Conservation (phyloP, 2,888 invertebrate species). For the Peribatodes rhomboidaria region DNA sequence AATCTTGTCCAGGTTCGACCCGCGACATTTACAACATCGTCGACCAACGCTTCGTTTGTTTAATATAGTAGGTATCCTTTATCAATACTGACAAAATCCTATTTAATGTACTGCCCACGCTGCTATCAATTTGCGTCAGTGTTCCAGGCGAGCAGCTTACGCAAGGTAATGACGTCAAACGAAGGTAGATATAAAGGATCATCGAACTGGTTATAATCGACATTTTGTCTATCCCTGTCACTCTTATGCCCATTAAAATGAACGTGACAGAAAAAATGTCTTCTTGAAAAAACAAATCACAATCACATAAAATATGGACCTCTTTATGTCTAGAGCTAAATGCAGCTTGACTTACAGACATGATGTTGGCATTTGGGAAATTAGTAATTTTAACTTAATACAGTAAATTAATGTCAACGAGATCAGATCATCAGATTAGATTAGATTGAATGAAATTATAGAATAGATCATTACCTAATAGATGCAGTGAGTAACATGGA, state of each 20-base stretch:
- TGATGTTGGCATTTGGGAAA: no score
- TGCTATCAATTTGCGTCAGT: constrained; percentile 18
- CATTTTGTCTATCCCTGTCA: not conserved
- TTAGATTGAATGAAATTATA: no score
- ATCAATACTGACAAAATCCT: constrained; percentile 13
- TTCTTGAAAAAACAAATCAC: not conserved
- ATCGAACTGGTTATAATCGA: not conserved
- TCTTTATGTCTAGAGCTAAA: not conserved
- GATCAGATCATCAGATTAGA: no score
- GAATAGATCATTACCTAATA: no score
- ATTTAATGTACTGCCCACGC: constrained; percentile 13
- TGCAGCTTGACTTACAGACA: not conserved
- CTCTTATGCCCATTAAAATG: not conserved
- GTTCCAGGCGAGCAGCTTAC: constrained; percentile 7
- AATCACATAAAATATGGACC: not conserved
- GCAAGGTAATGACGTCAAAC: constrained; percentile 22
- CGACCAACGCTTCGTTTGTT: no score
- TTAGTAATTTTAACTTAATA: no score
- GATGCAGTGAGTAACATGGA: no score
- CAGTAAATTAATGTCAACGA: no score
- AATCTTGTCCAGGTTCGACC: no score
- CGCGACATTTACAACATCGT: no score
- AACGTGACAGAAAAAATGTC: not conserved
- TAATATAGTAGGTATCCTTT: no score
- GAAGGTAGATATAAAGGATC: constrained; percentile 1